phyloP scores from a whole-genome alignment of 53 echinoderm and acorn worm genomes.

The Astropecten irregularis region DNA sequence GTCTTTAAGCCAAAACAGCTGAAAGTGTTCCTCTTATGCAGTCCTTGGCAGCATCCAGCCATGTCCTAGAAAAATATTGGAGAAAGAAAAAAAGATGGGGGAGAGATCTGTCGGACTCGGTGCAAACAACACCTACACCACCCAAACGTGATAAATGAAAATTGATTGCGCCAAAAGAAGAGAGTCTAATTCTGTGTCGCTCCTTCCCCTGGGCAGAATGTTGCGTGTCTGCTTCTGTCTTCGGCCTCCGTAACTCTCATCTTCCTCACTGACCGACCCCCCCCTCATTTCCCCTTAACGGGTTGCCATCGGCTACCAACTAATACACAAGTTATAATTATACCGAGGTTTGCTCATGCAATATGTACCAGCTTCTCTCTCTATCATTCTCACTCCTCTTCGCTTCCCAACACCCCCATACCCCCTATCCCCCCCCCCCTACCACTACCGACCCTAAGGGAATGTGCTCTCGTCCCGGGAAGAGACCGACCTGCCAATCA shows the following conservation, averaged over 20 bases:
- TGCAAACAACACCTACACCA: conserved; percentile 45
- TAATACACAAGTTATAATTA: conserved; percentile 37
- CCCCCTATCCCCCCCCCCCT: no score
- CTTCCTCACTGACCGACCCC: background rate
- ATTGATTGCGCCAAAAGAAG: conserved; percentile 50
- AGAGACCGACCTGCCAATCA: conserved; percentile 52
- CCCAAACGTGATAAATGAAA: conserved; percentile 58
- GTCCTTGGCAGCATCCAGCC: background rate
- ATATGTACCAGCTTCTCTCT: no score
- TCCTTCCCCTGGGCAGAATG: conserved; percentile 31
- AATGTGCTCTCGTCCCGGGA: background rate
- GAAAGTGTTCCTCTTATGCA: no score
- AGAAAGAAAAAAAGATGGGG: no score
- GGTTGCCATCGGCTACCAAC: conserved; percentile 30
- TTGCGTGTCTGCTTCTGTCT: conserved; percentile 43
- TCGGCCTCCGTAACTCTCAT: no score
- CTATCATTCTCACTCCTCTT: no score
- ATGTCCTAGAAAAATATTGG: conserved; percentile 42
- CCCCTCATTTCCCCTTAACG: background rate
- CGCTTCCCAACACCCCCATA: no score
- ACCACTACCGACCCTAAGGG: no score
- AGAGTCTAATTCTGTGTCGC: conserved; percentile 50
- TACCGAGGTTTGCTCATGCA: background rate
- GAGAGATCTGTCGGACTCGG: background rate
- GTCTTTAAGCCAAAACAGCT: no score